These are phyloP conservation scores for Laupala kohalensis DNA, from an alignment of 1,140 invertebrate species.

Conservation along the genomic window DNA sequence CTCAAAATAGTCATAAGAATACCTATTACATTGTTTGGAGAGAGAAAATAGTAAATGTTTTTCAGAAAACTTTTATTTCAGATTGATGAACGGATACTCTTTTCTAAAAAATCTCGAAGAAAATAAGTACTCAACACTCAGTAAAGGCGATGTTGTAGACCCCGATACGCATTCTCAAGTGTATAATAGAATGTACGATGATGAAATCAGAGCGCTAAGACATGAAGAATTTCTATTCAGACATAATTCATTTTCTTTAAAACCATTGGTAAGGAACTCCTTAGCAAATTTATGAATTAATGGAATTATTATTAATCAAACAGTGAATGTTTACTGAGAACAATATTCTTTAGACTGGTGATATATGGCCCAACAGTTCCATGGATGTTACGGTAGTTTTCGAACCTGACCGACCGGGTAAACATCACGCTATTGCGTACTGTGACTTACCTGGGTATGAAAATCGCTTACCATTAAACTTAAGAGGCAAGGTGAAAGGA, in stretches of 20 bases:
- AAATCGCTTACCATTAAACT: slow-evolving; percentile 17
- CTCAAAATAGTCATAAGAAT: too few relatives aligned
- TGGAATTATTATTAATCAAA: neutral
- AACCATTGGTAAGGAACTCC: slow-evolving; percentile 19
- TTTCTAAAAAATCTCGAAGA: neutral
- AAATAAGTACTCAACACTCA: neutral
- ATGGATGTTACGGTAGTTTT: slow-evolving; percentile 21
- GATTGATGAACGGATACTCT: slow-evolving; percentile 12
- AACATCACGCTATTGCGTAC: slow-evolving; percentile 19
- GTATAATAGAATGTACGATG: slow-evolving; percentile 23
- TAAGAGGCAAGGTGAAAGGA: slow-evolving; percentile 19
- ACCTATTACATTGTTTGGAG: too few relatives aligned
- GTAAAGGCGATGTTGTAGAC: slow-evolving; percentile 18
- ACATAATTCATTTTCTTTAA: slow-evolving; percentile 20
- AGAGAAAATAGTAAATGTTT: too few relatives aligned
- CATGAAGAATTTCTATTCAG: slow-evolving; percentile 22
- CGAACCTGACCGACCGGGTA: slow-evolving; percentile 15
- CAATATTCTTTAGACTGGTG: slow-evolving; percentile 18
- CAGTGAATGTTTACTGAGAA: neutral
- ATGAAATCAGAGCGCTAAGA: slow-evolving; percentile 21
- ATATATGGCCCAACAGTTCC: slow-evolving; percentile 20
- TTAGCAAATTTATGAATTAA: neutral
- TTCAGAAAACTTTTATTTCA: slow-evolving; percentile 13
- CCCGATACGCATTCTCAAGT: slow-evolving; percentile 21
- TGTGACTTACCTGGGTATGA: slow-evolving; percentile 21